These are phyloP conservation scores for Dolichallabes microphthalmus DNA, from an alignment of 2,113 vertebrate species.

Conservation along the genomic window DNA sequence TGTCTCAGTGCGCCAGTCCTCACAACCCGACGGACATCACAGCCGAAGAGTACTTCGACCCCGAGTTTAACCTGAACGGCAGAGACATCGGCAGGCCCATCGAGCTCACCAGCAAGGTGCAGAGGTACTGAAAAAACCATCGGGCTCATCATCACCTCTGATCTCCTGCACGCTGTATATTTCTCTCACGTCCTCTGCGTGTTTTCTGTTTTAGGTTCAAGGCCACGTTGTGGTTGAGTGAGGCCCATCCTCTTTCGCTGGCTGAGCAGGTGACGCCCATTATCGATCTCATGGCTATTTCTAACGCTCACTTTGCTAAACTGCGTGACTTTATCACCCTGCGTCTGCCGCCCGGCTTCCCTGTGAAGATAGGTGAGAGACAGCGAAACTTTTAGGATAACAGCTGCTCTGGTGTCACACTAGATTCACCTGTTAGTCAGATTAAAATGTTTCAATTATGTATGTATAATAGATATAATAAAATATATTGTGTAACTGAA, in stretches of 20 bases:
- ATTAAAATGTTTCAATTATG: background rate
- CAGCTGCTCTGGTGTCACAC: background rate
- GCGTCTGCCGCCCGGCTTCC: conserved; percentile 76
- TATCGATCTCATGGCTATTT: conserved; percentile 82
- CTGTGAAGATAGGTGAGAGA: conserved; percentile 73
- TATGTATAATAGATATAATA: background rate
- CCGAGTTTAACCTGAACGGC: conserved; percentile 72
- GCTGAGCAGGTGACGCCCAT: conserved; percentile 80
- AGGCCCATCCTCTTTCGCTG: conserved; percentile 76
- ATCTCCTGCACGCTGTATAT: background rate
- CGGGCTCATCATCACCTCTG: background rate
- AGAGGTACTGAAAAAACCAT: conserved; percentile 61
- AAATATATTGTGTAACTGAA: background rate
- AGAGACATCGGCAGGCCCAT: conserved; percentile 77
- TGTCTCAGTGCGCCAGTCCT: conserved; percentile 78
- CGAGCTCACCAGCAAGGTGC: conserved; percentile 79
- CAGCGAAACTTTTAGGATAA: background rate
- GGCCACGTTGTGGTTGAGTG: conserved; percentile 77
- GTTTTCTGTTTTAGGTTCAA: conserved; percentile 70
- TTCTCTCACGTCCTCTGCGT: background rate
- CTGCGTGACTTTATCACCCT: conserved; percentile 80
- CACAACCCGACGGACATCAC: conserved; percentile 81
- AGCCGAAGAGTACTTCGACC: conserved; percentile 78
- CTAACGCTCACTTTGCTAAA: conserved; percentile 80
- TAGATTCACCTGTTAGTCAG: background rate